Percentiles rank a stretch among this genome's conserved stretches.
phyloP scores from a whole-genome alignment of 1,140 invertebrate species.

The Psix sp. region DNA sequence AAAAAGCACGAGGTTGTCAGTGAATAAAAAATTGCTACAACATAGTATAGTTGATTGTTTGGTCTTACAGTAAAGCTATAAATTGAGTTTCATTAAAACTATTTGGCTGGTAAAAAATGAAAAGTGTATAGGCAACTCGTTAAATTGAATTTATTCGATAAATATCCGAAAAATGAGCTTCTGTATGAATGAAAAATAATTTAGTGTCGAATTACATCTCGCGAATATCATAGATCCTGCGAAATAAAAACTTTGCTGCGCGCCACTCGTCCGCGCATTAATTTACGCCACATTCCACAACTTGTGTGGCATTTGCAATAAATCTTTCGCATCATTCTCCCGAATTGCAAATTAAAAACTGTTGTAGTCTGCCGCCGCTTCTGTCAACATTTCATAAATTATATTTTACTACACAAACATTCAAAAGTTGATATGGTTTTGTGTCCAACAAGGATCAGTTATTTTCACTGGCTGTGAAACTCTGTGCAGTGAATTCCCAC shows the following conservation, averaged over 20 bases:
- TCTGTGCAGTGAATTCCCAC: too few relatives aligned
- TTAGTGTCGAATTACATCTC: conserved; percentile 36
- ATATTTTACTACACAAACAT: conserved; percentile 20
- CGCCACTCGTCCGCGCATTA: conserved; percentile 26
- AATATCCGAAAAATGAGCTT: too few relatives aligned
- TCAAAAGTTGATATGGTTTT: conserved; percentile 17
- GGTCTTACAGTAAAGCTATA: too few relatives aligned
- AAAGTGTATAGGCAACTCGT: too few relatives aligned
- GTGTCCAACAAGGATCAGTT: neutral
- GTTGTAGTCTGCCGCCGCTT: conserved; percentile 19
- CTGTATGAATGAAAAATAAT: too few relatives aligned
- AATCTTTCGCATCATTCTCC: conserved; percentile 49
- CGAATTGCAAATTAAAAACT: conserved; percentile 50
- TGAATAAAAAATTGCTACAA: too few relatives aligned
- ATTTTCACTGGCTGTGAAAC: too few relatives aligned
- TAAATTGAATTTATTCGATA: too few relatives aligned
- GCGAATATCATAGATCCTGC: conserved; percentile 23
- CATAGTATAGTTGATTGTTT: too few relatives aligned
- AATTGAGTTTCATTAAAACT: too few relatives aligned
- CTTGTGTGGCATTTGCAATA: conserved; percentile 40
- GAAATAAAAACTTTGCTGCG: conserved; percentile 36
- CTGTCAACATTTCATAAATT: conserved; percentile 33
- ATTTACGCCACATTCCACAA: conserved; percentile 43
- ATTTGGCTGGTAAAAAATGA: too few relatives aligned
- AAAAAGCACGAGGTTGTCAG: too few relatives aligned